Conservation (phyloP, 2,888 invertebrate genomes). For the Prosopocoilus inquinatus region DNA sequence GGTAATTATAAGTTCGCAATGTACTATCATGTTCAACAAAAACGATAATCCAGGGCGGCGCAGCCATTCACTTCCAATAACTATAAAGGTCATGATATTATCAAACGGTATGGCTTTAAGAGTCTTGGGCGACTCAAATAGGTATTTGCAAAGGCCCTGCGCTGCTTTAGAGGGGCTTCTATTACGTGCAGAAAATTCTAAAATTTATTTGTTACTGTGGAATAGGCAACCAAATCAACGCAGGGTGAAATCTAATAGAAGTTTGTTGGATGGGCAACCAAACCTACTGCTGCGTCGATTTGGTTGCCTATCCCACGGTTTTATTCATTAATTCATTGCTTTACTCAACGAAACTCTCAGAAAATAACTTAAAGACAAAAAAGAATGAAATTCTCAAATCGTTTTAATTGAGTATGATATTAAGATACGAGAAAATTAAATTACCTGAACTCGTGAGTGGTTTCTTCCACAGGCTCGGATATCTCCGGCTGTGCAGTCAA, state of each 20-base stretch:
- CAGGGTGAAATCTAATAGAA: no score
- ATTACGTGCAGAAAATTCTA: constrained; percentile 88
- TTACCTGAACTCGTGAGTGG: constrained; percentile 50
- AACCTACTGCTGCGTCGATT: not conserved
- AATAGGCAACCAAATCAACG: not conserved
- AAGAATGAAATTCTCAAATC: not conserved
- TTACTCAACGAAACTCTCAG: not conserved
- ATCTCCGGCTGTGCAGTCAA: constrained; percentile 62
- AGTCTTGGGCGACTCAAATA: no score
- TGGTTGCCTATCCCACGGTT: no score
- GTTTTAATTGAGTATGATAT: constrained; percentile 4
- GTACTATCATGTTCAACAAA: not conserved
- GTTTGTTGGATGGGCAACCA: not conserved
- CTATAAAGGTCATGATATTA: no score
- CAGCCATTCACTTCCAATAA: no score
- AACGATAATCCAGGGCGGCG: no score
- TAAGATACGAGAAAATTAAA: constrained; percentile 8
- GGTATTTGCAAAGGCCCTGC: constrained; percentile 90
- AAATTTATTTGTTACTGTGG: no score
- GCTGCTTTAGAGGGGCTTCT: constrained; percentile 87
- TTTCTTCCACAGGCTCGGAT: constrained; percentile 65
- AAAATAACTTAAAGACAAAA: not conserved
- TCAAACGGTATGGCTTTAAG: no score
- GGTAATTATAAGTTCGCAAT: not conserved
- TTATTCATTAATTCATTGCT: no score